phyloP scores from a whole-genome alignment of 2,113 vertebrate species.

The Echinops telfairi region DNA sequence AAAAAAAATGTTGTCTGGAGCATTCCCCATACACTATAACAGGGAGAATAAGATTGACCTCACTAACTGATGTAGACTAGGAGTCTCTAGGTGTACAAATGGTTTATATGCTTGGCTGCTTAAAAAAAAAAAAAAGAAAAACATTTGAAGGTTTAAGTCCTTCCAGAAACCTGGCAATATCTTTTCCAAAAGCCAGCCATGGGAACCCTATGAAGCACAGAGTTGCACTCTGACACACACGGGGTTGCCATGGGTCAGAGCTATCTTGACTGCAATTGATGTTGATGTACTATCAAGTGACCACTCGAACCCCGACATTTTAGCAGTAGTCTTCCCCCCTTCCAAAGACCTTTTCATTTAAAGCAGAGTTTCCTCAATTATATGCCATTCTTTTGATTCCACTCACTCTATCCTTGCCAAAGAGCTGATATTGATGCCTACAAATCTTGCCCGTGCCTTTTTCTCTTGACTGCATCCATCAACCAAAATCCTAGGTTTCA shows the following conservation, averaged over 20 bases:
- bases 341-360: background rate
- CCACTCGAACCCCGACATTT: background rate
- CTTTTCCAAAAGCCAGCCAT: background rate
- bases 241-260: background rate
- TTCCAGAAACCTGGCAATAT: background rate
- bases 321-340: background rate
- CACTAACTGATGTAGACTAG: background rate
- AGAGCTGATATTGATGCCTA: background rate
- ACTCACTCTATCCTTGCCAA: background rate
- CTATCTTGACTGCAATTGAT: background rate
- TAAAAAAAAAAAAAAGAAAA: background rate
- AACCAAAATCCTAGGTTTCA: background rate
- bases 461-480: background rate
- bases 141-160: background rate
- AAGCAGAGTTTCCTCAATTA: background rate
- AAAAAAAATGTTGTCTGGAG: background rate
- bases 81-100: background rate
- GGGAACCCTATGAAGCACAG: background rate
- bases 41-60: background rate
- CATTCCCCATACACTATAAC: background rate
- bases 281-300: background rate
- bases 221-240: background rate
- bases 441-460: background rate
- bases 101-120: background rate
- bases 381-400: background rate